A percentile compares a stretch with the other conserved stretches of the same genome.
These are phyloP conservation scores for Nematolebias whitei DNA, from an alignment of 2,113 vertebrate species.

Conservation along the genomic window DNA sequence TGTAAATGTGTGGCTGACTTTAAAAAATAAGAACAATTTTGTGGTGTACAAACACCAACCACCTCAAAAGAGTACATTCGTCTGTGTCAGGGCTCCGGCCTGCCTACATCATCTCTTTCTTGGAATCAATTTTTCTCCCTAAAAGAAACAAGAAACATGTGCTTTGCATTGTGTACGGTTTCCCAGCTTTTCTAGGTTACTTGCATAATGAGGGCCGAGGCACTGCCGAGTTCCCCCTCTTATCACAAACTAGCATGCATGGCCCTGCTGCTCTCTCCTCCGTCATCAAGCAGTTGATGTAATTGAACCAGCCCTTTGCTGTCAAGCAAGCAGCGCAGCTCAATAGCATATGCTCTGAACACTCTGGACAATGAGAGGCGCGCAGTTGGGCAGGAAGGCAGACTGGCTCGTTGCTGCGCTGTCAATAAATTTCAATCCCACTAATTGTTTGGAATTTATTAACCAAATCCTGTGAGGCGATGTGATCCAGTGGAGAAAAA, in stretches of 20 bases:
- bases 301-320: constrained; percentile 89
- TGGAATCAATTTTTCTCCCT: constrained; percentile 68
- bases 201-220: constrained; percentile 87
- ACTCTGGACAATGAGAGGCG: constrained; percentile 89
- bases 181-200: constrained; percentile 86
- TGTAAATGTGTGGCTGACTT: constrained; percentile 35
- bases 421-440: constrained; percentile 98
- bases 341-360: constrained; percentile 84
- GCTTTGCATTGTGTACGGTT: constrained; percentile 79
- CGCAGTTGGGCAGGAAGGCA: constrained; percentile 76
- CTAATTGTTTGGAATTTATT: constrained; percentile 96
- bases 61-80: constrained; percentile 48
- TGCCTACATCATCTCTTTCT: constrained; percentile 67
- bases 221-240: constrained; percentile 85
- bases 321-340: constrained; percentile 82
- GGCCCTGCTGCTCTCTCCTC: constrained; percentile 91
- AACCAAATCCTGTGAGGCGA: constrained; percentile 72
- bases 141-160: constrained; percentile 85
- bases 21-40: constrained; percentile 45
- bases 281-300: constrained; percentile 94
- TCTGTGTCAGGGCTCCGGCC: constrained; percentile 64
- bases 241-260: constrained; percentile 97
- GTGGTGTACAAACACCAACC: constrained; percentile 44
- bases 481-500: constrained; percentile 76
- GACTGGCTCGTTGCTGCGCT: constrained; percentile 78